phyloP scores from a whole-genome alignment of 2,113 vertebrate genomes.

The Numenius arquata region DNA sequence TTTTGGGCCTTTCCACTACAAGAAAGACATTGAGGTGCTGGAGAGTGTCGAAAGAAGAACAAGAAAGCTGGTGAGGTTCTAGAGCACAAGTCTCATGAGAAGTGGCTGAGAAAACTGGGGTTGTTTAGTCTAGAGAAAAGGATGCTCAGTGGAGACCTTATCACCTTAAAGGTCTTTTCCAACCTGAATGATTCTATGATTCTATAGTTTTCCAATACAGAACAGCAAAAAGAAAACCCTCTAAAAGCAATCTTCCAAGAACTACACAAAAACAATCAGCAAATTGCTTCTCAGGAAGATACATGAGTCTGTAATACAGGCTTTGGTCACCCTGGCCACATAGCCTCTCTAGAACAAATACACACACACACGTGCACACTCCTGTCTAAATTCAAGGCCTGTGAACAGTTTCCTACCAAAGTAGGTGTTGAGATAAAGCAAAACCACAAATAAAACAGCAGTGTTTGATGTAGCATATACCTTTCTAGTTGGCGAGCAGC shows the following conservation, averaged over 20 bases:
- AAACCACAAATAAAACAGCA: background rate
- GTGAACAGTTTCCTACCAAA: background rate
- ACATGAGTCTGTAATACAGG: background rate
- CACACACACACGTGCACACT: fast-evolving
- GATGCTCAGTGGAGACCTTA: background rate
- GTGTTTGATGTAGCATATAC: background rate
- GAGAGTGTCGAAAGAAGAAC: background rate
- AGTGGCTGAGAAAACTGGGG: background rate
- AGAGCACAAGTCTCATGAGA: background rate
- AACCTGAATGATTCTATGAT: background rate
- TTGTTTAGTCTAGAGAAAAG: background rate
- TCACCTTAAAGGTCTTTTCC: background rate
- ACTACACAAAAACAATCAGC: background rate
- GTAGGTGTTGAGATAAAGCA: background rate
- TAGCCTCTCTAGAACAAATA: background rate
- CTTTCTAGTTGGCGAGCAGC: background rate
- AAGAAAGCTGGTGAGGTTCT: background rate
- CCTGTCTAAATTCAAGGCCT: background rate
- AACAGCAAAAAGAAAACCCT: background rate
- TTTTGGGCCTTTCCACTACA: background rate
- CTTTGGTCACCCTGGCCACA: background rate
- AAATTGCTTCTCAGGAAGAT: background rate
- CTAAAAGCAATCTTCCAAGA: background rate
- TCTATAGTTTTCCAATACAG: background rate
- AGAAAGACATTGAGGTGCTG: background rate